These are phyloP conservation scores for Centropus unirufus DNA, from an alignment of 2,113 vertebrate genomes.

Conservation along the genomic window DNA sequence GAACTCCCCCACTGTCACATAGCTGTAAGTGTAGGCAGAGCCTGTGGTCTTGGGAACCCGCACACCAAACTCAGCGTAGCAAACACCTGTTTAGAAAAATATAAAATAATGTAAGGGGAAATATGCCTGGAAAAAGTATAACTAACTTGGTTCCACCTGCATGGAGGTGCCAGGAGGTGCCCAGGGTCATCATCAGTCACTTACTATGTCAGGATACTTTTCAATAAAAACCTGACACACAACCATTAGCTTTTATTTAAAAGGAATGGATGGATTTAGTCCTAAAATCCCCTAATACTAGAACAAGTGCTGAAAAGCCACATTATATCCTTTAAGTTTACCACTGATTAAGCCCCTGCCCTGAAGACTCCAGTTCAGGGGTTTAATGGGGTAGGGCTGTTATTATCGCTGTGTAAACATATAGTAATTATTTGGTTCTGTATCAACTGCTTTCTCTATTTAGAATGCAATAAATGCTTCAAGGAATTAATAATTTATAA, in stretches of 20 bases:
- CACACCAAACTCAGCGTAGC: constrained; percentile 97
- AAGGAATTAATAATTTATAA: constrained; percentile 30
- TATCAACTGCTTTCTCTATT: background rate
- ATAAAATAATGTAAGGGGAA: accelerated
- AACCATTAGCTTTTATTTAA: background rate
- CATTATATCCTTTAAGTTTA: background rate
- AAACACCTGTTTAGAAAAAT: constrained; percentile 81
- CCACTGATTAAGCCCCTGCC: background rate
- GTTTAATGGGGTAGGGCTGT: background rate
- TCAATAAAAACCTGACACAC: background rate
- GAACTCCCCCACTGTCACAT: constrained; percentile 95
- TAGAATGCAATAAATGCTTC: constrained; percentile 7
- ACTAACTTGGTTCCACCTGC: background rate
- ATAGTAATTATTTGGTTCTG: background rate
- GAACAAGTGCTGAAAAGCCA: background rate
- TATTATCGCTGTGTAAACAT: background rate
- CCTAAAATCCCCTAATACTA: constrained; percentile 12
- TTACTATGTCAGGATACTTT: background rate
- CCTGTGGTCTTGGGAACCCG: constrained; percentile 96
- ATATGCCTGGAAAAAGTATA: accelerated
- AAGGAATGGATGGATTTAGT: background rate
- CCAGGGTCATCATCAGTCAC: background rate
- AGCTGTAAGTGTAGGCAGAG: constrained; percentile 98
- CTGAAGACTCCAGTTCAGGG: background rate
- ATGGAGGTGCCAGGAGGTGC: background rate